phyloP scores from a whole-genome alignment of 2,113 vertebrate genomes.

The Tupaia tana region DNA sequence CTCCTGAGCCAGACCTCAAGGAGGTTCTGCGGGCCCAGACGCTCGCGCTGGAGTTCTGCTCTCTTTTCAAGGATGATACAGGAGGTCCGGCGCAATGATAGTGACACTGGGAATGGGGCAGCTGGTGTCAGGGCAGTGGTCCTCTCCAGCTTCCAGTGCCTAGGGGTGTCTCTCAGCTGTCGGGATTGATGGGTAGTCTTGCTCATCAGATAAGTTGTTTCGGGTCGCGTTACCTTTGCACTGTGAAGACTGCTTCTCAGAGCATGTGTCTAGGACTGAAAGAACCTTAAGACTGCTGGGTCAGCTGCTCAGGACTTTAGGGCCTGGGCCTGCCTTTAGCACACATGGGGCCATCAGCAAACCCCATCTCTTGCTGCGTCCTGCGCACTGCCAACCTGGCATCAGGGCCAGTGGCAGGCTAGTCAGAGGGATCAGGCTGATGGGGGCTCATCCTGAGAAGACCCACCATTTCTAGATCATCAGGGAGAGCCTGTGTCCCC shows the following conservation, averaged over 20 bases:
- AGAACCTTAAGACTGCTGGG: neutral
- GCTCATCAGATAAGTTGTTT: neutral
- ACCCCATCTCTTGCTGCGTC: neutral
- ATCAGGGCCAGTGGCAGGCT: too few relatives aligned
- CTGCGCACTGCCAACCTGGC: neutral
- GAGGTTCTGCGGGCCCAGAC: neutral
- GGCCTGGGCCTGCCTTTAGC: conserved; percentile 43
- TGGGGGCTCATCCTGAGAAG: neutral
- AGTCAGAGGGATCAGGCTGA: neutral
- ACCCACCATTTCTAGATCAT: neutral
- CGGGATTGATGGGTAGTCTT: neutral
- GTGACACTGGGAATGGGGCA: neutral
- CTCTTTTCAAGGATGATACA: neutral
- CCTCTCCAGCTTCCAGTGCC: neutral
- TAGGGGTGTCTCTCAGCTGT: neutral
- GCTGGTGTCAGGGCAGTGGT: neutral
- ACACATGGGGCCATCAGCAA: neutral
- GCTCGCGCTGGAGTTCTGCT: neutral
- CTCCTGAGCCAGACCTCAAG: neutral
- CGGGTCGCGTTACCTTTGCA: neutral
- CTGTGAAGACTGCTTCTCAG: neutral
- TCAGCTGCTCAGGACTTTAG: neutral
- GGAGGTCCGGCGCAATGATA: neutral
- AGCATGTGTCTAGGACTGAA: neutral
- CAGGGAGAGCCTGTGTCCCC: neutral